Evolutionary conservation across 2,888 invertebrate species (phyloP).

Genomic region (Acleris holmiana): DNA sequence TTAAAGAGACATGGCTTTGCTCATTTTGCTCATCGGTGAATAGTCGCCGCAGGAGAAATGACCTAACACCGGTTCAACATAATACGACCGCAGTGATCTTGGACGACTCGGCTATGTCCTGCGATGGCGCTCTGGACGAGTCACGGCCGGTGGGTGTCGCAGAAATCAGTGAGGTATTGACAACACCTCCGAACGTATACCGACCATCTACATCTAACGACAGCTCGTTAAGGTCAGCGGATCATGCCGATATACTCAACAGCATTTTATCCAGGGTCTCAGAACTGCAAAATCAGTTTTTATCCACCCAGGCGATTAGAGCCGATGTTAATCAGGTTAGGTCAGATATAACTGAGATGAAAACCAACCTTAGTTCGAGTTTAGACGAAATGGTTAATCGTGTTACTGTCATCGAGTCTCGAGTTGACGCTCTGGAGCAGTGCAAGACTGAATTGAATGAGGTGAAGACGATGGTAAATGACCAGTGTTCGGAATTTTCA

Average conservation of each 20-base stretch:
- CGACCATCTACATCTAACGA: neutral
- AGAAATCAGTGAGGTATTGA: neutral
- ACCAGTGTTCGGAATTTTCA: too few relatives aligned
- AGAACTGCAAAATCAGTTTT: neutral
- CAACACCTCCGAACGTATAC: neutral
- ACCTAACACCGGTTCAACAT: neutral
- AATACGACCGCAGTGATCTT: neutral
- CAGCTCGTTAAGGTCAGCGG: neutral
- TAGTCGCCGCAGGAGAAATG: too few relatives aligned
- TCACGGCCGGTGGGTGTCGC: neutral
- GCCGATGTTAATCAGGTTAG: conserved; percentile 3
- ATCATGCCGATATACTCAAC: neutral
- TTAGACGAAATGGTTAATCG: conserved; percentile 1
- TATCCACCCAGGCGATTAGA: neutral
- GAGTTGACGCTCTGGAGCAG: neutral
- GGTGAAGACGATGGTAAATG: neutral
- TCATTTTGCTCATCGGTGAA: too few relatives aligned
- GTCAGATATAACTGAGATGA: conserved; percentile 1
- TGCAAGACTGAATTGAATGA: too few relatives aligned
- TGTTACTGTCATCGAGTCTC: neutral
- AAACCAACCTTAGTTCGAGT: neutral
- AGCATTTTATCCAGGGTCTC: neutral
- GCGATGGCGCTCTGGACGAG: neutral
- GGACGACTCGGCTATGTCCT: conserved; percentile 1
- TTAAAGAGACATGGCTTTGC: neutral